A percentile compares a stretch with the other conserved stretches of the same genome.
Evolutionary conservation across 2,113 vertebrate species (phyloP).

Genomic region (Ptilorrhoa leucosticta): DNA sequence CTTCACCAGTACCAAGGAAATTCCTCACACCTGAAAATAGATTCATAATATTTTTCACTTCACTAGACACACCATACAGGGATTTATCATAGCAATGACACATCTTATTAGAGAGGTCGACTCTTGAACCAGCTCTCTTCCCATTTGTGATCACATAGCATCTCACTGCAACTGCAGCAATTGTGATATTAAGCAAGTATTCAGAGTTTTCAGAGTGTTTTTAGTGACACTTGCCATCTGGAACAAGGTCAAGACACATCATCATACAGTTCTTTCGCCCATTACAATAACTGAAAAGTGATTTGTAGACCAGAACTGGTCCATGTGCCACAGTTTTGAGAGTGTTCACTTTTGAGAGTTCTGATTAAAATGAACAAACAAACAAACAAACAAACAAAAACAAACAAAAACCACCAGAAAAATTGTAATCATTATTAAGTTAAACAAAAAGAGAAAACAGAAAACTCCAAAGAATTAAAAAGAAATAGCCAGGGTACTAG

Average conservation of each 20-base stretch:
- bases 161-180: not conserved
- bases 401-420: not conserved
- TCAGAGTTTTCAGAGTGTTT: not conserved
- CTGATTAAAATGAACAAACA: not conserved
- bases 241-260: not conserved
- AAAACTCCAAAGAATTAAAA: not conserved
- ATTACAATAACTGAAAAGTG: not conserved
- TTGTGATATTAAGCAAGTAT: not conserved
- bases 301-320: not conserved
- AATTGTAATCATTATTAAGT: not conserved
- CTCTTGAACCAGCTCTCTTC: not conserved
- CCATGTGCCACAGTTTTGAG: not conserved
- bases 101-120: not conserved
- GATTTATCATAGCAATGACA: not conserved
- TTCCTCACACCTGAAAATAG: not conserved
- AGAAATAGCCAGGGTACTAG: not conserved
- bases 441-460: not conserved
- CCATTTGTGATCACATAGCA: not conserved
- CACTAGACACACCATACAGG: not conserved
- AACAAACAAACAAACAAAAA: not conserved
- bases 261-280: not conserved
- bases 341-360: not conserved
- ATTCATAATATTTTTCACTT: slow-evolving; percentile 23
- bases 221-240: not conserved
- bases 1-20: not conserved